Conservation (phyloP, 2,113 vertebrate genomes). For the Tapirus terrestris region DNA sequence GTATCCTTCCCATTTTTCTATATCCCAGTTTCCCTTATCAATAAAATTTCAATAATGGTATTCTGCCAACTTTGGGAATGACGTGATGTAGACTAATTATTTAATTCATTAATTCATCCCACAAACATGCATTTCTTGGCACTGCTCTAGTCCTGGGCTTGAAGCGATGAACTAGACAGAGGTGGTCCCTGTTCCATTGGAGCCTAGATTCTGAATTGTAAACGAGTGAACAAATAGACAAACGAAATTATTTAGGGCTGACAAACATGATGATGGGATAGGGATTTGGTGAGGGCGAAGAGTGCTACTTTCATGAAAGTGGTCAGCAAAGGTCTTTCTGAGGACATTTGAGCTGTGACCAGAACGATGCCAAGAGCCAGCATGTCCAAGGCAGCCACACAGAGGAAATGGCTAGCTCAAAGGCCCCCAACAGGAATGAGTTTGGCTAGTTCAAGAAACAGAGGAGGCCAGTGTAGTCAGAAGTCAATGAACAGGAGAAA, state of each 20-base stretch:
- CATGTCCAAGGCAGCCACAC: not conserved
- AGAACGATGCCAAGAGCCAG: not conserved
- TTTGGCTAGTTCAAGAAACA: not conserved
- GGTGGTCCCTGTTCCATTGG: not conserved
- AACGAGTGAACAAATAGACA: not conserved
- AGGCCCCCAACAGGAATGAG: not conserved
- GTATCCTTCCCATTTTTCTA: not conserved
- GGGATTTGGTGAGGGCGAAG: not conserved
- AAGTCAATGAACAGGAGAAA: not conserved
- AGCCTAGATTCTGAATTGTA: not conserved
- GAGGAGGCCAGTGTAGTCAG: not conserved
- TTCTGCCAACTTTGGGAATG: constrained; percentile 20
- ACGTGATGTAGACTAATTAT: not conserved
- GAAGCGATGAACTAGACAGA: not conserved
- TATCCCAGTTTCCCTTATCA: not conserved
- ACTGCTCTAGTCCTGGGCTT: not conserved
- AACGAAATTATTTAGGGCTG: not conserved
- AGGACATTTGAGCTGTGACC: not conserved
- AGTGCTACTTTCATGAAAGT: not conserved
- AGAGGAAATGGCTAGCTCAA: not conserved
- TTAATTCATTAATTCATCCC: not conserved
- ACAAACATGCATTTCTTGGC: not conserved
- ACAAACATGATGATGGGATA: not conserved
- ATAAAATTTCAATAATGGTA: constrained; percentile 6
- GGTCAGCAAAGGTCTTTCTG: not conserved